phyloP scores from a whole-genome alignment of 2,888 invertebrate genomes.

The Gymnoscelis rufifasciata region DNA sequence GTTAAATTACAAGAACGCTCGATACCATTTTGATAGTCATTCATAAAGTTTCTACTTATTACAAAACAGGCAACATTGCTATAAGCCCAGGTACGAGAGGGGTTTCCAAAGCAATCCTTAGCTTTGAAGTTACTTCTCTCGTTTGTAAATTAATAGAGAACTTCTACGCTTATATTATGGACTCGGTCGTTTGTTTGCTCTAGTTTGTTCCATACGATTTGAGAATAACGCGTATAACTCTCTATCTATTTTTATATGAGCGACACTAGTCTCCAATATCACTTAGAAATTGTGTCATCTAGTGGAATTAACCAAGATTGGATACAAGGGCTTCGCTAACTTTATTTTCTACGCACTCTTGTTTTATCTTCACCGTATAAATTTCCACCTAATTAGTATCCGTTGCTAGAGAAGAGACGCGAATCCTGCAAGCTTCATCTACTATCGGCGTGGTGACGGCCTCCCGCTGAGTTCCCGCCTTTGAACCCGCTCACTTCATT shows the following conservation, averaged over 20 bases:
- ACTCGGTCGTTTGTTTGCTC: constrained; percentile 12
- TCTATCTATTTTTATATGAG: too few species aligned
- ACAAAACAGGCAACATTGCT: not conserved
- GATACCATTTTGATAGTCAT: not conserved
- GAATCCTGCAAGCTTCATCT: constrained; percentile 27
- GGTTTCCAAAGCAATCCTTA: constrained; percentile 14
- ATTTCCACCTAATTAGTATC: constrained; percentile 11
- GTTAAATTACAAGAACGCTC: too few species aligned
- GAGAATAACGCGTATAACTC: too few species aligned
- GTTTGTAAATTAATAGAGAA: constrained; percentile 8
- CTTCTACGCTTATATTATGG: constrained; percentile 1
- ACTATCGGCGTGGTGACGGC: constrained; percentile 51
- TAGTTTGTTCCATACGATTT: constrained; percentile 10
- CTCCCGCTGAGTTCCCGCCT: constrained; percentile 63
- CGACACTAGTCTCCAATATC: too few species aligned
- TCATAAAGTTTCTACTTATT: not conserved
- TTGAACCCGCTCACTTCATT: constrained; percentile 75
- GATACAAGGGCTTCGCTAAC: not conserved
- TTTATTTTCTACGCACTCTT: not conserved
- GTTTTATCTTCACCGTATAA: not conserved
- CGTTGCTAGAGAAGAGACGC: constrained; percentile 8
- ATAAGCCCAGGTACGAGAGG: not conserved
- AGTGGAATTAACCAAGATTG: not conserved
- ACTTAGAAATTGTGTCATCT: too few species aligned
- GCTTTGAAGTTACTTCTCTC: constrained; percentile 16